These are phyloP conservation scores for Micrasema minimum DNA, from an alignment of 1,140 invertebrate species.

Conservation along the genomic window DNA sequence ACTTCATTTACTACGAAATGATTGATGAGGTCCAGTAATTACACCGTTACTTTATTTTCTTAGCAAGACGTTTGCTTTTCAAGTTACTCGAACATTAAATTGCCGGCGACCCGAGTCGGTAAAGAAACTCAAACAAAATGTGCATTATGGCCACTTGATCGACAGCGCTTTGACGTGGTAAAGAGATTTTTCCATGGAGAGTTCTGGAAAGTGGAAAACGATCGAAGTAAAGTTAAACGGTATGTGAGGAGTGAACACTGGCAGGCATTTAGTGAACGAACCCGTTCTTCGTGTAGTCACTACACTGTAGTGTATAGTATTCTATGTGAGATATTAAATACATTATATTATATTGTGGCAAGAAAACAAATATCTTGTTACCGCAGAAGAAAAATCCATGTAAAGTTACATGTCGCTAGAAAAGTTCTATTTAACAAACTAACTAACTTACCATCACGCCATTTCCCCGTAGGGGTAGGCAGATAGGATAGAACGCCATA, in stretches of 20 bases:
- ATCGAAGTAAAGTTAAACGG: conserved; percentile 3
- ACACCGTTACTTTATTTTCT: conserved; percentile 10
- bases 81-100: conserved; percentile 15
- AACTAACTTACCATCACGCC: too few species aligned
- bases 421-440: too few species aligned
- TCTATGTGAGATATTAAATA: too few species aligned
- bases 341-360: too few species aligned
- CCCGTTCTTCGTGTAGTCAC: too few species aligned
- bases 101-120: neutral
- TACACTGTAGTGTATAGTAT: too few species aligned
- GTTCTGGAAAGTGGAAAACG: conserved; percentile 7
- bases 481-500: too few species aligned
- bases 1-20: neutral
- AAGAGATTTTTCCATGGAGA: conserved; percentile 11
- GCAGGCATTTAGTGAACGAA: neutral
- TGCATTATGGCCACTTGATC: conserved; percentile 21
- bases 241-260: neutral
- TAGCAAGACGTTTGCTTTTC: neutral
- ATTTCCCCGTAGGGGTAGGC: too few species aligned
- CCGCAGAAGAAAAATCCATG: too few species aligned
- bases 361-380: too few species aligned
- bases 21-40: conserved; percentile 29
- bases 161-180: conserved; percentile 5
- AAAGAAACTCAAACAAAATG: conserved; percentile 15
- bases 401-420: too few species aligned